Conservation (phyloP, 2,113 vertebrate species). For the Ondatra zibethicus region DNA sequence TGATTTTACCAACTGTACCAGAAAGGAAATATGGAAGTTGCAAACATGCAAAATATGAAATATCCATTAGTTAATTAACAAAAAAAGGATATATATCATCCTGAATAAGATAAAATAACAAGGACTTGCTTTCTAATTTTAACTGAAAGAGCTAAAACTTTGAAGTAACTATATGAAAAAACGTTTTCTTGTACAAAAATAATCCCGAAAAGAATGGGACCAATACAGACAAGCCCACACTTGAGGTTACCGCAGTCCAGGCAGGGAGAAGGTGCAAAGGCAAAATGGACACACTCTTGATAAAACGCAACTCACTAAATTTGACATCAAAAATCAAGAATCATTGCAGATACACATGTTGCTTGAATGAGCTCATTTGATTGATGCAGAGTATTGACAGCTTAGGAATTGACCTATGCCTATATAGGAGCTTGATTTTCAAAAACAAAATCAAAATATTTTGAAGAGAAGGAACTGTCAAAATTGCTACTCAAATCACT, state of each 20-base stretch:
- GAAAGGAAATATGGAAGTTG: background rate
- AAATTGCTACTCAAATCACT: background rate
- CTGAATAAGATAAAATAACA: background rate
- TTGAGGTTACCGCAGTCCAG: background rate
- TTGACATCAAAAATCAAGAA: background rate
- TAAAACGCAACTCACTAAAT: background rate
- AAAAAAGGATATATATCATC: background rate
- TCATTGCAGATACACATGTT: background rate
- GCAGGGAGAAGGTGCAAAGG: background rate
- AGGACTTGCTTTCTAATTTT: background rate
- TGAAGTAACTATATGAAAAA: background rate
- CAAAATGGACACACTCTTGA: rapidly evolving
- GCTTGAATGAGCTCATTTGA: background rate
- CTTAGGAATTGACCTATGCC: background rate
- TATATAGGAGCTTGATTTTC: background rate
- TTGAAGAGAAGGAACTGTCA: background rate
- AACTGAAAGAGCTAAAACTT: background rate
- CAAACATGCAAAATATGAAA: background rate
- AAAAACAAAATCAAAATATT: background rate
- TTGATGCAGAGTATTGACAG: background rate
- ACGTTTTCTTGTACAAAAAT: background rate
- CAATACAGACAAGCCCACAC: background rate
- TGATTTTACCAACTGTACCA: too few relatives aligned
- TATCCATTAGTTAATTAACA: background rate
- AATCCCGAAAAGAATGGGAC: background rate